A percentile compares a stretch with the other conserved stretches of the same genome.
These are phyloP conservation scores for Pissodes strobi DNA, from an alignment of 1,140 invertebrate genomes.

Conservation along the genomic window DNA sequence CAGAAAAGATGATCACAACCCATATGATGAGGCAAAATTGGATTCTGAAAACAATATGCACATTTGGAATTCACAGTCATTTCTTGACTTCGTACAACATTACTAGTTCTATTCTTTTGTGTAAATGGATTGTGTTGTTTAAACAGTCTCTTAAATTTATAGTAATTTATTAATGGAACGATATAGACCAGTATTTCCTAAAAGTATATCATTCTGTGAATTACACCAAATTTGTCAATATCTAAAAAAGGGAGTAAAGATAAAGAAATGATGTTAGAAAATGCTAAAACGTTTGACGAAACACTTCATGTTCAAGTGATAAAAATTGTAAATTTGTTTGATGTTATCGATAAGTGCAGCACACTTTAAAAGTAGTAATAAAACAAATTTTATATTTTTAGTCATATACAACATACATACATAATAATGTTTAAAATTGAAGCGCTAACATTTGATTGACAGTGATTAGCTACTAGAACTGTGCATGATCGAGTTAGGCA, in stretches of 20 bases:
- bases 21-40: slow-evolving; percentile 66
- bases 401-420: too few relatives aligned
- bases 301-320: not conserved
- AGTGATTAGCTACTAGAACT: too few relatives aligned
- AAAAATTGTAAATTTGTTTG: not conserved
- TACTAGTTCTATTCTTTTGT: slow-evolving; percentile 28
- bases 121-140: slow-evolving; percentile 47
- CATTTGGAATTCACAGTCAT: slow-evolving; percentile 60
- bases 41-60: slow-evolving; percentile 61
- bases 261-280: not conserved
- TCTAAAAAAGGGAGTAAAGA: not conserved
- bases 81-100: slow-evolving; percentile 13
- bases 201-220: slow-evolving; percentile 17
- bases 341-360: too few relatives aligned
- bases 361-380: too few relatives aligned
- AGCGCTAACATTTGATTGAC: too few relatives aligned
- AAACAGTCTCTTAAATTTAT: slow-evolving; percentile 49
- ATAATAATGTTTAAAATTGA: too few relatives aligned
- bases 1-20: slow-evolving; percentile 68
- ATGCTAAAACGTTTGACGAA: too few relatives aligned
- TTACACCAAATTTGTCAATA: not conserved
- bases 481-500: too few relatives aligned
- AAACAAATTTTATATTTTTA: too few relatives aligned
- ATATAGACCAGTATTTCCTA: slow-evolving; percentile 52
- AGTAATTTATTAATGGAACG: slow-evolving; percentile 53